Evolutionary conservation across 2,797 vertebrate genomes (phyloP).

Genomic region (Enteromius mattozi): DNA sequence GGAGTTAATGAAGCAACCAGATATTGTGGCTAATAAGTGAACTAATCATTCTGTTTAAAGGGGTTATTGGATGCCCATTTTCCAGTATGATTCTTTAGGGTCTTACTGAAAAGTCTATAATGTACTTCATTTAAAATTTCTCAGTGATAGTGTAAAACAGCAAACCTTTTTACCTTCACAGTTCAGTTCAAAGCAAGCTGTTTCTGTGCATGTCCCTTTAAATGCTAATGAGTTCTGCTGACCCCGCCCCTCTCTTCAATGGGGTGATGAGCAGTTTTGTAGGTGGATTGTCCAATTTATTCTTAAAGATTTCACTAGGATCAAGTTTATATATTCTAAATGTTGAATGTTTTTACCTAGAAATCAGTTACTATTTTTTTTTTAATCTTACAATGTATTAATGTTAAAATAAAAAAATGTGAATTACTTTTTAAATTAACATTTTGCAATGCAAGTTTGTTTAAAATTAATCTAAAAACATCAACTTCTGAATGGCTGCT

Average conservation of each 20-base stretch:
- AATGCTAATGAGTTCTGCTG: no score
- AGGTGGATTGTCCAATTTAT: background rate
- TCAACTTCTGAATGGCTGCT: background rate
- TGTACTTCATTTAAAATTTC: no score
- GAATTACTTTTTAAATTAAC: background rate
- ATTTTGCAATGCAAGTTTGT: background rate
- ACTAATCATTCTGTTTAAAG: background rate
- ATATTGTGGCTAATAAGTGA: background rate
- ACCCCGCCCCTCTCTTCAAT: no score
- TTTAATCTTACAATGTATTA: no score
- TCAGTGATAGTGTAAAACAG: no score
- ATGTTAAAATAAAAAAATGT: background rate
- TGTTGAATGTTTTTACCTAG: background rate
- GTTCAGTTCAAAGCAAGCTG: no score
- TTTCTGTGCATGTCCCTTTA: no score
- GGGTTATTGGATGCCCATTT: no score
- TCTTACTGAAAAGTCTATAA: no score
- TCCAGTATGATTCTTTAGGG: no score
- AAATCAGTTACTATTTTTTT: background rate
- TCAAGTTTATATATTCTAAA: background rate
- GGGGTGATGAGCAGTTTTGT: background rate
- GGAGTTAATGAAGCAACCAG: background rate
- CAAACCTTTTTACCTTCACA: no score
- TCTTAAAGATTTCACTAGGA: background rate
- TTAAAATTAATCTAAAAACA: background rate